phyloP scores from a whole-genome alignment of 2,888 invertebrate species.

The Drosophila robusta region DNA sequence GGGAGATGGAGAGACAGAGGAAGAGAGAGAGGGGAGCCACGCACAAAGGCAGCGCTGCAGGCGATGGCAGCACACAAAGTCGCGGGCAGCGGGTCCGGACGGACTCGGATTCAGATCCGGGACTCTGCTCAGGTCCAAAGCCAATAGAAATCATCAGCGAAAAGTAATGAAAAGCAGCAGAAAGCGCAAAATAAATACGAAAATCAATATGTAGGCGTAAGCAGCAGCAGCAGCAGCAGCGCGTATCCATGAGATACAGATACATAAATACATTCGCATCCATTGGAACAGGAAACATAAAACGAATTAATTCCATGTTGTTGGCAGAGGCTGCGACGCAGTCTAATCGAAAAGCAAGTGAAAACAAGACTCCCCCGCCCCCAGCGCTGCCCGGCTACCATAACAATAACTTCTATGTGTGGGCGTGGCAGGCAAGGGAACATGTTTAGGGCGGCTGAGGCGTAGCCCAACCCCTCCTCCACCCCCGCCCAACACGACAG shows the following conservation, averaged over 20 bases:
- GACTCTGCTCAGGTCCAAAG: constrained; percentile 34
- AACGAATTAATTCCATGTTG: constrained; percentile 78
- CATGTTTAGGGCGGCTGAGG: constrained; percentile 68
- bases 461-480: constrained; percentile 24
- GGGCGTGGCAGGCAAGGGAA: constrained; percentile 63
- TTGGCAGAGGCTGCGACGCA: constrained; percentile 51
- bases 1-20: background rate
- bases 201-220: constrained; percentile 80
- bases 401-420: constrained; percentile 58
- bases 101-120: constrained; percentile 4
- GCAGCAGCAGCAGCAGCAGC: constrained; percentile 54
- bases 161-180: constrained; percentile 71
- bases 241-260: constrained; percentile 57
- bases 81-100: constrained; percentile 12
- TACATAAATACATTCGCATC: constrained; percentile 43
- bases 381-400: background rate
- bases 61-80: constrained; percentile 39
- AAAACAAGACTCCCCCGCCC: constrained; percentile 50
- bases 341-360: constrained; percentile 78
- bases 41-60: constrained; percentile 57
- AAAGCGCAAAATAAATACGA: constrained; percentile 73
- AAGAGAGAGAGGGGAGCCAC: constrained; percentile 7
- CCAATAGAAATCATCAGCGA: constrained; percentile 69
- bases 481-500: constrained; percentile 50
- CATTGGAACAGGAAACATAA: constrained; percentile 72